These are phyloP conservation scores for Leucophora obtusa DNA, from an alignment of 2,888 invertebrate species.

Conservation along the genomic window DNA sequence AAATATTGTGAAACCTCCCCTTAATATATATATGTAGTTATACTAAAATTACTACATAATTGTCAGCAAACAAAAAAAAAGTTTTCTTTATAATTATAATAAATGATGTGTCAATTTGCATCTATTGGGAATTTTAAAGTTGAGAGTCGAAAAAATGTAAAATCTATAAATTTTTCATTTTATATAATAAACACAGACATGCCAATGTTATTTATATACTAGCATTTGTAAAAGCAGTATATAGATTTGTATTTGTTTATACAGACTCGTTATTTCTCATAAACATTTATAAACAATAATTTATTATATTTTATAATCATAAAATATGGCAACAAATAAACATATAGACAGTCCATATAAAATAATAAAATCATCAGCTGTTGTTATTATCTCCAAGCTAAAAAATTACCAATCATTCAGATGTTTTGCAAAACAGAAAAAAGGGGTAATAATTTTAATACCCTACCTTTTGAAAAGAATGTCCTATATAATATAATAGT, in stretches of 20 bases:
- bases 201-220: not conserved
- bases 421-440: not conserved
- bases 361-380: slow-evolving; percentile 63
- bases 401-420: slow-evolving; percentile 34
- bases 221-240: not conserved
- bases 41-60: not conserved
- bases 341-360: slow-evolving; percentile 30
- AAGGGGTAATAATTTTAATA: not conserved
- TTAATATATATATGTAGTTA: no score
- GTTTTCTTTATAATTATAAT: slow-evolving; percentile 59
- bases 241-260: not conserved
- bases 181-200: slow-evolving; percentile 19
- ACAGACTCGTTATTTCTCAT: slow-evolving; percentile 6
- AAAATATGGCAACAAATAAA: slow-evolving; percentile 42
- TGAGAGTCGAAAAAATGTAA: not conserved
- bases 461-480: not conserved
- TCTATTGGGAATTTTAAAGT: slow-evolving; percentile 62
- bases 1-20: no score
- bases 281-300: slow-evolving; percentile 30
- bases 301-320: slow-evolving; percentile 47
- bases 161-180: slow-evolving; percentile 45
- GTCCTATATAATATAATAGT: not conserved
- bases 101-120: slow-evolving; percentile 67
- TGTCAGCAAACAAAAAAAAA: not conserved
- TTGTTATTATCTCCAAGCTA: slow-evolving; percentile 29